Evolutionary conservation across 64 coral and sea anemone genomes (phyloP).

Genomic region (Montipora sp.): DNA sequence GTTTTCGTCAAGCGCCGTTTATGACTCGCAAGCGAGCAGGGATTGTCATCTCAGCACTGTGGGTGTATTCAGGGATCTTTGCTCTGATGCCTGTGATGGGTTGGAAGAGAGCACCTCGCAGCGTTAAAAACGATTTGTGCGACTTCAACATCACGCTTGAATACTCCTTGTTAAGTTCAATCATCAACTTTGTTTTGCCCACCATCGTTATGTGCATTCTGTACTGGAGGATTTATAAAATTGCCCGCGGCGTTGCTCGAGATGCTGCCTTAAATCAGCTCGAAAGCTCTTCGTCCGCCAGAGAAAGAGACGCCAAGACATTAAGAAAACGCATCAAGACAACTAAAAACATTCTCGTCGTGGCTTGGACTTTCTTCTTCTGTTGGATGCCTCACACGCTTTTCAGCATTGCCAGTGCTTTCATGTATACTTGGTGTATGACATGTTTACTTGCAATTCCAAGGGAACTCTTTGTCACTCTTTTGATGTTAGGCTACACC

Average conservation of each 20-base stretch:
- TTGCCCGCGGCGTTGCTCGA: neutral
- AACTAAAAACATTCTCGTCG: conserved; percentile 81
- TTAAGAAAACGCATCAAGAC: conserved; percentile 66
- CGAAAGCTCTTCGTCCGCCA: neutral
- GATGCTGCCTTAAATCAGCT: neutral
- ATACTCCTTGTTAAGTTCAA: conserved; percentile 45
- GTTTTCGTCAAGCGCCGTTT: conserved; percentile 74
- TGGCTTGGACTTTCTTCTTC: conserved; percentile 87
- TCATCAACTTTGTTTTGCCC: conserved; percentile 33
- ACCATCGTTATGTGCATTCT: conserved; percentile 6
- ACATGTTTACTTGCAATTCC: neutral
- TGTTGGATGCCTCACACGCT: conserved; percentile 92
- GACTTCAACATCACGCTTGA: conserved; percentile 62
- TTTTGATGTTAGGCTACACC: conserved; percentile 78
- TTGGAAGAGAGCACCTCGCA: conserved; percentile 49
- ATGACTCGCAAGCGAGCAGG: conserved; percentile 82
- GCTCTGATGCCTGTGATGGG: conserved; percentile 80
- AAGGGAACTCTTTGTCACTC: neutral
- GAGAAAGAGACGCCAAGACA: neutral
- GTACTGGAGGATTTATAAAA: conserved; percentile 52
- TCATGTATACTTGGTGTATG: neutral
- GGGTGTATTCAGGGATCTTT: conserved; percentile 78
- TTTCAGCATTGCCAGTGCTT: conserved; percentile 58
- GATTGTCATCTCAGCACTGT: conserved; percentile 51
- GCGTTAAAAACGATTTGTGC: conserved; percentile 33